A percentile compares a stretch with the other conserved stretches of the same genome.
phyloP scores from a whole-genome alignment of 2,888 invertebrate species.

The Papilio gigon region DNA sequence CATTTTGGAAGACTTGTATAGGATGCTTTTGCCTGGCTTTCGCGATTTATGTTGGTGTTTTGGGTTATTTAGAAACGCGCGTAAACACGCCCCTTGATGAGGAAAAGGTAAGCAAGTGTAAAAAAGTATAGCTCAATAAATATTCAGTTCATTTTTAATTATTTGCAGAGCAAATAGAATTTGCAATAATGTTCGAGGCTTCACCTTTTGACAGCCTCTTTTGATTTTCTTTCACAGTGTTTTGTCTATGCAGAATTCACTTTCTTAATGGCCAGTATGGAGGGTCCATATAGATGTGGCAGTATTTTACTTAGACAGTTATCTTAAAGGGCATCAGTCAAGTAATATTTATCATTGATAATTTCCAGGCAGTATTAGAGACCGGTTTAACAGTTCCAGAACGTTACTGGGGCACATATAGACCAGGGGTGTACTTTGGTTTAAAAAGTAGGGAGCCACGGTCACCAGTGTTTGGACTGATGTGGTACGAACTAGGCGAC shows the following conservation, averaged over 20 bases:
- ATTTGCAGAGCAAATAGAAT: too few species aligned
- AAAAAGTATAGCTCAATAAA: not conserved
- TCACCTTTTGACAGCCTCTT: too few species aligned
- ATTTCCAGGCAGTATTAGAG: conserved; percentile 84
- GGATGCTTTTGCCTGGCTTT: conserved; percentile 85
- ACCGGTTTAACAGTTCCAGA: conserved; percentile 88
- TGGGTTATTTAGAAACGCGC: conserved; percentile 93
- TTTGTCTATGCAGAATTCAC: too few species aligned
- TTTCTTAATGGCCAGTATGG: too few species aligned
- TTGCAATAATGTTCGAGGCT: too few species aligned
- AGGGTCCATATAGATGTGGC: too few species aligned
- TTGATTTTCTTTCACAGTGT: too few species aligned
- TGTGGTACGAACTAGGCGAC: conserved; percentile 95
- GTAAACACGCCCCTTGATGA: conserved; percentile 93
- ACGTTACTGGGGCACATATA: conserved; percentile 96
- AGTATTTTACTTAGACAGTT: too few species aligned
- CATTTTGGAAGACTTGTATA: conserved; percentile 83
- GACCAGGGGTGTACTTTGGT: conserved; percentile 94
- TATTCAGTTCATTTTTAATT: too few species aligned
- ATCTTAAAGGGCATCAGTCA: not conserved
- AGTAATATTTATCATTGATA: conserved; percentile 8
- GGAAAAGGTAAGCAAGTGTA: conserved; percentile 83
- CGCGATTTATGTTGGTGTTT: conserved; percentile 88
- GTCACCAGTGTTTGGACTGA: conserved; percentile 95
- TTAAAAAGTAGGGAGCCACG: conserved; percentile 94